These are phyloP conservation scores for Phortica okadai DNA, from an alignment of 2,888 invertebrate genomes.

Conservation along the genomic window DNA sequence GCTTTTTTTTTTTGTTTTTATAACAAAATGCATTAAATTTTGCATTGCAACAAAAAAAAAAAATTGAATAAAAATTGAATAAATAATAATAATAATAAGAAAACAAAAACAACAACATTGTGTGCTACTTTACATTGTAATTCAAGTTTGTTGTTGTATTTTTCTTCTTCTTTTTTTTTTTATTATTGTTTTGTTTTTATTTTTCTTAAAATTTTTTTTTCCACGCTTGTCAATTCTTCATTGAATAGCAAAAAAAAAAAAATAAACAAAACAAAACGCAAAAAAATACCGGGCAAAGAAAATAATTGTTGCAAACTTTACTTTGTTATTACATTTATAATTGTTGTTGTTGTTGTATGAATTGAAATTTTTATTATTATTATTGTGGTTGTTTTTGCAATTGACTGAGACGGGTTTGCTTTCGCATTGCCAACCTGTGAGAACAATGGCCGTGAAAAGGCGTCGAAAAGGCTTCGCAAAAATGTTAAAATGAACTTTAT, in stretches of 20 bases:
- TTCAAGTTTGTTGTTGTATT: too few relatives aligned
- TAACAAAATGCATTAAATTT: too few relatives aligned
- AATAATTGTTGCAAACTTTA: slow-evolving; percentile 12
- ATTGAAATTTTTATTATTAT: neutral
- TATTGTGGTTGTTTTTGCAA: neutral
- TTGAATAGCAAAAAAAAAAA: neutral
- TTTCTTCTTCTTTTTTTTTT: too few relatives aligned
- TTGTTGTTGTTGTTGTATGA: neutral
- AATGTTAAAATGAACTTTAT: neutral
- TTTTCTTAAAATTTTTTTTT: neutral
- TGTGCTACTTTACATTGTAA: slow-evolving; percentile 4
- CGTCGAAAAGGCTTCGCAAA: neutral
- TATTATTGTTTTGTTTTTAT: neutral
- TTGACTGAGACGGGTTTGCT: neutral
- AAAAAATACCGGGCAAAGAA: neutral
- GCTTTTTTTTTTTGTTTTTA: too few relatives aligned
- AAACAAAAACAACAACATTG: neutral
- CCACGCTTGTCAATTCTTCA: slow-evolving; percentile 11
- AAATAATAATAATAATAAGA: neutral
- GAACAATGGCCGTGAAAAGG: neutral
- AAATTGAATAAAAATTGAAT: too few relatives aligned
- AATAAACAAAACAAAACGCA: neutral
- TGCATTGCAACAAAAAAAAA: too few relatives aligned
- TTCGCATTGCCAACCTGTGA: neutral
- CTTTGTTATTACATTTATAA: neutral